Conservation (phyloP, 2,888 invertebrate genomes). For the Ceramica pisi region DNA sequence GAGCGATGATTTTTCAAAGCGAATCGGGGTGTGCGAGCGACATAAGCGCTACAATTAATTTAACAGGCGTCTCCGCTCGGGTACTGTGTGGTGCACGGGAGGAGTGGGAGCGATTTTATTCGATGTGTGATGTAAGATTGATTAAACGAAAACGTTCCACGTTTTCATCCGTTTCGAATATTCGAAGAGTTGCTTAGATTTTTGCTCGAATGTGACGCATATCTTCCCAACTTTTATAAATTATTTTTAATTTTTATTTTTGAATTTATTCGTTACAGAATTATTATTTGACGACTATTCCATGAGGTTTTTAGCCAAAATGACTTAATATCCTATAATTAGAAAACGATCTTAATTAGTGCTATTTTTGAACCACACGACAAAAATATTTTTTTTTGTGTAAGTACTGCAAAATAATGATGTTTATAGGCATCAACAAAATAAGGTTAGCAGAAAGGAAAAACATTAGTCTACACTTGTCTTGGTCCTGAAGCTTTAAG, state of each 20-base stretch:
- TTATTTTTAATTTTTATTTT: too few species aligned
- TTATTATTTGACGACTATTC: too few species aligned
- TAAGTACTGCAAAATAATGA: neutral
- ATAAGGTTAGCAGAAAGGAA: neutral
- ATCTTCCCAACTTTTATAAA: too few species aligned
- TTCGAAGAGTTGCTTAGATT: too few species aligned
- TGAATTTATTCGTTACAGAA: too few species aligned
- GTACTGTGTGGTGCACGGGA: conserved; percentile 32
- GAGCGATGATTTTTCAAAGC: conserved; percentile 88
- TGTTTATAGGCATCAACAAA: neutral
- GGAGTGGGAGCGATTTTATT: conserved; percentile 1
- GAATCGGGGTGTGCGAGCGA: conserved; percentile 82
- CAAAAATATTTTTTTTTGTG: neutral
- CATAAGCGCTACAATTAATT: conserved; percentile 88
- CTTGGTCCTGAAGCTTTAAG: neutral
- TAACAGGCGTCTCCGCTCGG: conserved; percentile 77
- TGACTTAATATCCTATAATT: too few species aligned
- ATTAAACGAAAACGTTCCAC: neutral
- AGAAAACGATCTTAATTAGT: too few species aligned
- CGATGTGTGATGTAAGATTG: neutral
- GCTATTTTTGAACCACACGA: neutral
- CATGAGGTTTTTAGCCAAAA: too few species aligned
- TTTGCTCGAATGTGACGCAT: too few species aligned
- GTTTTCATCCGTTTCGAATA: too few species aligned
- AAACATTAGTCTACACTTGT: neutral